Percentiles rank a stretch among this genome's conserved stretches.
These are phyloP conservation scores for Oxygymnocypris stewartii DNA, from an alignment of 2,113 vertebrate species.

Conservation along the genomic window DNA sequence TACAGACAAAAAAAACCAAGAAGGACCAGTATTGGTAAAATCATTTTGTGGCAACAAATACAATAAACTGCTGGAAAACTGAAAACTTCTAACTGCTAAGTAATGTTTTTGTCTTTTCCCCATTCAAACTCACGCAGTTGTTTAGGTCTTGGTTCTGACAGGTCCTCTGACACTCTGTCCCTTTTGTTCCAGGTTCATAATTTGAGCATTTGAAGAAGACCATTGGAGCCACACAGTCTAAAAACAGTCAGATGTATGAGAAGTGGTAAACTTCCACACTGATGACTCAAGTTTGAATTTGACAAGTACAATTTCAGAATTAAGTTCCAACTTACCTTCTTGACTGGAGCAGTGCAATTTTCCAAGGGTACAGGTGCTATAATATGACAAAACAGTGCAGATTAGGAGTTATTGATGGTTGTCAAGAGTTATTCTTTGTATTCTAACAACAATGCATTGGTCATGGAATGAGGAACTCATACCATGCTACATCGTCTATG, in stretches of 20 bases:
- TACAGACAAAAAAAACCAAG: conserved; percentile 61
- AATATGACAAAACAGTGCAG: conserved; percentile 45
- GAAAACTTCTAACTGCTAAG: background rate
- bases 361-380: conserved; percentile 79
- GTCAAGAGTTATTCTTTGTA: background rate
- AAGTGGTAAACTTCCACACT: background rate
- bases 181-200: conserved; percentile 60
- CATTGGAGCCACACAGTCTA: conserved; percentile 86
- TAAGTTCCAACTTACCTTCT: conserved; percentile 64
- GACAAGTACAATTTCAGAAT: background rate
- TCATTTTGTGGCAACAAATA: background rate
- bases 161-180: conserved; percentile 86
- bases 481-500: conserved; percentile 80
- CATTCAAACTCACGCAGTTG: conserved; percentile 80
- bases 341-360: conserved; percentile 75
- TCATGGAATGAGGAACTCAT: conserved; percentile 42
- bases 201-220: conserved; percentile 81
- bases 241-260: background rate
- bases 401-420: background rate
- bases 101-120: background rate
- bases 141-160: conserved; percentile 81
- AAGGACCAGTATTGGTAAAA: background rate
- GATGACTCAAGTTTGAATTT: conserved; percentile 1
- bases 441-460: background rate
- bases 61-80: background rate